A percentile compares a stretch with the other conserved stretches of the same genome.
Conservation (phyloP, 2,797 vertebrate species). For the Sebastes miniatus region DNA sequence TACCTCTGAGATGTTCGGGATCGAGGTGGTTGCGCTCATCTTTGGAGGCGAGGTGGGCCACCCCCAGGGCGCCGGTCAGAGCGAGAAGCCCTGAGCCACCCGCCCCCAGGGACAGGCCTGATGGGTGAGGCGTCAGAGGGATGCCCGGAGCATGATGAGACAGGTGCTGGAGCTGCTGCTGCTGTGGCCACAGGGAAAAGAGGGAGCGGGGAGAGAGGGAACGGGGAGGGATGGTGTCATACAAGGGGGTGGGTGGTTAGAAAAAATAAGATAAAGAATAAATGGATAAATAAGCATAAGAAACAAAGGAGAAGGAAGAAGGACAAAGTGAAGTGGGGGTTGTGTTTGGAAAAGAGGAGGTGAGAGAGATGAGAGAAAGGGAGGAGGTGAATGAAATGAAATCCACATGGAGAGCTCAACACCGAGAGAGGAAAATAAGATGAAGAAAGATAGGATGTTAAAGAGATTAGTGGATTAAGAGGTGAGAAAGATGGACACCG, state of each 20-base stretch:
- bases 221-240: neutral
- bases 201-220: neutral
- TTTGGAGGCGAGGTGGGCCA: constrained; percentile 84
- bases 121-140: constrained; percentile 87
- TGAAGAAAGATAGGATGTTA: constrained; percentile 41
- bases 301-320: neutral
- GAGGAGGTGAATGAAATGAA: constrained; percentile 29
- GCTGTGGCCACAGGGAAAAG: constrained; percentile 80
- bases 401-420: constrained; percentile 34
- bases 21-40: constrained; percentile 85
- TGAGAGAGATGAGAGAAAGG: neutral
- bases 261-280: constrained; percentile 6
- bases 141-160: constrained; percentile 89
- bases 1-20: constrained; percentile 86
- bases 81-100: constrained; percentile 85
- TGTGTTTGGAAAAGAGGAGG: neutral
- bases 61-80: constrained; percentile 84
- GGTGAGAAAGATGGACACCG: constrained; percentile 32
- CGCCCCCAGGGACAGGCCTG: constrained; percentile 81
- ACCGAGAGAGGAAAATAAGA: constrained; percentile 43
- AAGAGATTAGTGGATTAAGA: constrained; percentile 53
- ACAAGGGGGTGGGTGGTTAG: constrained; percentile 38
- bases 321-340: neutral
- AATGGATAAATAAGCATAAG: constrained; percentile 5
- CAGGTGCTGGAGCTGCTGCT: constrained; percentile 97